Base-by-base conservation (phyloP, 2,888 invertebrate species). In the Galeopsomyia nigrocyanea region DNA sequence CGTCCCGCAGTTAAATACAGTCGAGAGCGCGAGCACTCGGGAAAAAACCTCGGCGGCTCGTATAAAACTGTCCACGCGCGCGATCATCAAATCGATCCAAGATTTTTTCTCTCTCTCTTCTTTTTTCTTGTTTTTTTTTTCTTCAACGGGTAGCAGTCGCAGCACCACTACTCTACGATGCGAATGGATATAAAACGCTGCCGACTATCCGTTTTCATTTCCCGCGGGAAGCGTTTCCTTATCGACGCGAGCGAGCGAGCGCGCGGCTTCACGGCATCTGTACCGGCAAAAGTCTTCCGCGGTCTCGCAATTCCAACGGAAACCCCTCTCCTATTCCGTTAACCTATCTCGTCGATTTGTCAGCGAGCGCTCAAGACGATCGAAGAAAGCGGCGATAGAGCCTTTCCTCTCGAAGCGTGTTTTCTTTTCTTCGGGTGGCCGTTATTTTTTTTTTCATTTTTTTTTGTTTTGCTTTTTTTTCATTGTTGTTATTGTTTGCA, bases 301-400 rank as follows among this genome's bases (percentile, higher is more conserved):
- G 80, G 26, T 78, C 79, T 75, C 79, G 80, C 81, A 82, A 82
- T 81, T 83, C 81, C 78, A 79, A 74, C 75, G 68, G 76, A 79
- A 79, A 79, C 79, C 79, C 78, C 79, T 73, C 77, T n/a, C n/a
- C n/a, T n/a, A n/a, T 76, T 74, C 76, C 72, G 75, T 75, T 77
- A 78, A 79, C 78, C 80, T 77, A 81, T 82, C 80, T 79, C 77
- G 77, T 77, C 81, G 79, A 82, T 82, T 82, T 82, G 82, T 82
- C 82, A 80, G 78, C 74, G 75, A 46, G 16, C 26, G 17, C 17
- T 16, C 17, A 76, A 76, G 72, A 62, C 68, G 62, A 65, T 66
- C 72, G 70, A 47, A 6, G 26, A 68, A 51, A 61, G 53, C 47
- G 47, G 31, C 55, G 17, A 39, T 39, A 39, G 39, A 39, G 39